Evolutionary conservation across 2,113 vertebrate species (phyloP).

Genomic region (Budorcas taxicolor): DNA sequence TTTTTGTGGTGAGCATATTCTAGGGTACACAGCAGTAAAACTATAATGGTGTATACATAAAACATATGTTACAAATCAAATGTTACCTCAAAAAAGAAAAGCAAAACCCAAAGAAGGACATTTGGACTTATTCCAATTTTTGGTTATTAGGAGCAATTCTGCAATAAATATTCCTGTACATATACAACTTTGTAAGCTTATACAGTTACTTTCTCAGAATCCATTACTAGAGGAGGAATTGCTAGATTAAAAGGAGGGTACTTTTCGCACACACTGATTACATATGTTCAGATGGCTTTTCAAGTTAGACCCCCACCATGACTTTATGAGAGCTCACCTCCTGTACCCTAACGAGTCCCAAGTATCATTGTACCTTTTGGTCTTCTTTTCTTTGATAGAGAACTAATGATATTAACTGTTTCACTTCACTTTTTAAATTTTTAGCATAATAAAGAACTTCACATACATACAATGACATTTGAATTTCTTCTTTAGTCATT

Average conservation of each 20-base stretch:
- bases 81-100: background rate
- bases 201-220: background rate
- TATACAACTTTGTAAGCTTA: background rate
- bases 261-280: background rate
- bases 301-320: background rate
- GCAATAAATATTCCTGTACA: background rate
- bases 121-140: background rate
- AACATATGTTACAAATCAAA: background rate
- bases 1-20: background rate
- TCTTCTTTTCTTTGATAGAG: background rate
- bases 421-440: background rate
- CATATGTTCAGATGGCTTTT: background rate
- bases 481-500: background rate
- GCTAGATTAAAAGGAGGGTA: background rate
- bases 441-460: background rate
- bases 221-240: background rate
- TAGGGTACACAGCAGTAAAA: background rate
- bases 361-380: background rate
- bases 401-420: background rate
- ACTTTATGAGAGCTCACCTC: background rate
- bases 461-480: background rate
- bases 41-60: background rate
- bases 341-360: background rate
- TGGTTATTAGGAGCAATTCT: background rate
- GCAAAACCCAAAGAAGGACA: background rate